A percentile compares a stretch with the other conserved stretches of the same genome.
These are phyloP conservation scores for Ashinkailepas kermadecensis DNA, from an alignment of 2,888 invertebrate genomes.

Conservation along the genomic window DNA sequence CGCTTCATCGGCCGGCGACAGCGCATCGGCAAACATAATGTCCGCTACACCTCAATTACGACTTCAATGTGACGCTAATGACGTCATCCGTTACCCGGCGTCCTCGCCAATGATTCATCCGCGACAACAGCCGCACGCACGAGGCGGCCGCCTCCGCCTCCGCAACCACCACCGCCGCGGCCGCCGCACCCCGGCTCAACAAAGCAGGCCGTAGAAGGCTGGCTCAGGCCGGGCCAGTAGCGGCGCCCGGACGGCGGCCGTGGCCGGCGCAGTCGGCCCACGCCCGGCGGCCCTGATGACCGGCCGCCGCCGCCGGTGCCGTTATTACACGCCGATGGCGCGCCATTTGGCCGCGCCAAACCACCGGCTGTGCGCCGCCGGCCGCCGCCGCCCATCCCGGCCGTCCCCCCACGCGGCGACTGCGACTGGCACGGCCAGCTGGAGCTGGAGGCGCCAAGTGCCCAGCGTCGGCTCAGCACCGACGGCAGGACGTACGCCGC, in stretches of 20 bases:
- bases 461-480: too few species aligned
- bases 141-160: background rate
- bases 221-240: background rate
- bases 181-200: background rate
- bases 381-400: background rate
- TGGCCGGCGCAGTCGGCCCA: background rate
- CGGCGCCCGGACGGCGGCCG: background rate
- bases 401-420: background rate
- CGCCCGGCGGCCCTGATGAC: too few species aligned
- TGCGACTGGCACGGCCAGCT: too few species aligned
- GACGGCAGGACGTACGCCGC: too few species aligned
- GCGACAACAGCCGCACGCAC: background rate
- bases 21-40: slow-evolving; percentile 16
- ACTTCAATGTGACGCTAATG: background rate
- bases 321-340: background rate
- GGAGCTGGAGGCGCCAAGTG: too few species aligned
- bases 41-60: background rate
- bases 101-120: background rate
- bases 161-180: background rate
- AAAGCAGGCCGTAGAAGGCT: background rate
- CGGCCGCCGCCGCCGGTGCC: background rate
- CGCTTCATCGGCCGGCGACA: slow-evolving; percentile 6
- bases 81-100: background rate
- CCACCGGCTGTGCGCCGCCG: background rate
- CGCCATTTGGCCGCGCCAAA: background rate